Percentiles rank a stretch among this genome's conserved stretches.
These are phyloP conservation scores for Meandrusa payeni DNA, from an alignment of 2,888 invertebrate species.

Conservation along the genomic window DNA sequence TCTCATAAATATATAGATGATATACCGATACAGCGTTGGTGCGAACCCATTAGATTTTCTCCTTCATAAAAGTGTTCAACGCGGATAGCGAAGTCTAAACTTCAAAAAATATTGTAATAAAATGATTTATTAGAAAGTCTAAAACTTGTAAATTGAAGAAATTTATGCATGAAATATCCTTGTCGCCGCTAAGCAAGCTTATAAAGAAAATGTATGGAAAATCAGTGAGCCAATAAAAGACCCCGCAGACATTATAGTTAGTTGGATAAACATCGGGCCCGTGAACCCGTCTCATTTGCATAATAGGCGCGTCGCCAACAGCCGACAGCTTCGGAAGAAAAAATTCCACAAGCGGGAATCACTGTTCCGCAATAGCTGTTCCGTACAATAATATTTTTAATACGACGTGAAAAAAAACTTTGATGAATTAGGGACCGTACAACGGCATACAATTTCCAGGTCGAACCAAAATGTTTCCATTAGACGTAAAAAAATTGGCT, in stretches of 20 bases:
- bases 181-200: slow-evolving; percentile 1
- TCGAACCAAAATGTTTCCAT: no score
- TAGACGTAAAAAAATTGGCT: no score
- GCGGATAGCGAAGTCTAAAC: no score
- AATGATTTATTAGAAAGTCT: background rate
- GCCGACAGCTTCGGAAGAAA: slow-evolving; percentile 69
- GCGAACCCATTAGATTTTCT: no score
- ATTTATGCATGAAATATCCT: slow-evolving; percentile 21
- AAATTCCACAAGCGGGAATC: slow-evolving; percentile 22
- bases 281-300: slow-evolving; percentile 59
- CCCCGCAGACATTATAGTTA: slow-evolving; percentile 48
- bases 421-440: no score
- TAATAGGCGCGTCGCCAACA: slow-evolving; percentile 64
- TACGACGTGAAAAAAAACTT: no score
- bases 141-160: background rate
- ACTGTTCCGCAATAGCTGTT: background rate
- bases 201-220: slow-evolving; percentile 29
- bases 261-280: slow-evolving; percentile 48
- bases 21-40: no score
- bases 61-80: no score
- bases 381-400: slow-evolving; percentile 10
- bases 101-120: no score
- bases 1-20: no score
- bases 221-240: slow-evolving; percentile 45
- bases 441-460: no score